A percentile compares a stretch with the other conserved stretches of the same genome.
Evolutionary conservation across 2,797 vertebrate genomes (phyloP).

Genomic region (Diplodus sargus): DNA sequence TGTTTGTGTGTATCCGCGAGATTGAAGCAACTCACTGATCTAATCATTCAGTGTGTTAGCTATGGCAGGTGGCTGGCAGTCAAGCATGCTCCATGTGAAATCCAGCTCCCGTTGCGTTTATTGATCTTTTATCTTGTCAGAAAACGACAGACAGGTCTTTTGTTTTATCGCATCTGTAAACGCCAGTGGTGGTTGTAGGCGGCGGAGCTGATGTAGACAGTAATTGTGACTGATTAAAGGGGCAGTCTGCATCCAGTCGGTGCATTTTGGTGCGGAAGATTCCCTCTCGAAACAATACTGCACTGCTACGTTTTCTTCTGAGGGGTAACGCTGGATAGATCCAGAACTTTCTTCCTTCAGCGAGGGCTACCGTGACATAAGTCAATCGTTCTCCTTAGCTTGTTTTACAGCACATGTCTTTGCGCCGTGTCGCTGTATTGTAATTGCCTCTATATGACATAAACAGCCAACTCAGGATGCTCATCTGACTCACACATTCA

Average conservation of each 20-base stretch:
- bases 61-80: conserved; percentile 74
- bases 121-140: conserved; percentile 68
- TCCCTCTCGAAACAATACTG: not conserved
- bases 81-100: conserved; percentile 60
- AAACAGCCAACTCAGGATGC: conserved; percentile 14
- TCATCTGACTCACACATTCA: conserved; percentile 36
- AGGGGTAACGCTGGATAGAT: not conserved
- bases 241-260: not conserved
- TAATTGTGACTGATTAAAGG: conserved; percentile 31
- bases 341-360: not conserved
- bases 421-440: conserved; percentile 6
- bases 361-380: not conserved
- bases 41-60: conserved; percentile 65
- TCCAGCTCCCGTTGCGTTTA: conserved; percentile 65
- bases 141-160: conserved; percentile 53
- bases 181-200: conserved; percentile 10
- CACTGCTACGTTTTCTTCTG: not conserved
- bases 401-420: conserved; percentile 10
- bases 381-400: not conserved
- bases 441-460: conserved; percentile 19
- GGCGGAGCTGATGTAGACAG: conserved; percentile 1
- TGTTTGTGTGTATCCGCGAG: conserved; percentile 24
- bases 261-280: not conserved
- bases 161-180: conserved; percentile 64
- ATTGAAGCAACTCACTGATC: conserved; percentile 55